These are phyloP conservation scores for Lonchura striata DNA, from an alignment of 2,113 vertebrate genomes.

Conservation along the genomic window DNA sequence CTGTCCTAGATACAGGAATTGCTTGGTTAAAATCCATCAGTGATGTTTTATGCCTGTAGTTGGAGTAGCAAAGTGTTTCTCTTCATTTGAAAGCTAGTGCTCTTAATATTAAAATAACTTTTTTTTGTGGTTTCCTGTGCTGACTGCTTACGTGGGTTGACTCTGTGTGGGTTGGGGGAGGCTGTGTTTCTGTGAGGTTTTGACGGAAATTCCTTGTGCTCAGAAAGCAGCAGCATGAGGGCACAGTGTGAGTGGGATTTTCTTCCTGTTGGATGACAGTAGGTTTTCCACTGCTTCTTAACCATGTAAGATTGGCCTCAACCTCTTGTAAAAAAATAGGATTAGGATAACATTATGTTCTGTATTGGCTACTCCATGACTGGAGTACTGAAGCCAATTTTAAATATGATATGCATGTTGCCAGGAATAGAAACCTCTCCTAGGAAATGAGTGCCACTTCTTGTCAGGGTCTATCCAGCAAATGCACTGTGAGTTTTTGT, in stretches of 20 bases:
- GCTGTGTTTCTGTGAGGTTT: background rate
- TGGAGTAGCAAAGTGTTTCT: background rate
- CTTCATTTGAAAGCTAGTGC: background rate
- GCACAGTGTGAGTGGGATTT: background rate
- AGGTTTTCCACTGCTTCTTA: background rate
- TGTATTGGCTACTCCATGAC: background rate
- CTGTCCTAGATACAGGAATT: background rate
- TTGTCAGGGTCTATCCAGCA: background rate
- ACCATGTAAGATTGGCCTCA: background rate
- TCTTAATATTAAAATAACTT: background rate
- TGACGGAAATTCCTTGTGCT: background rate
- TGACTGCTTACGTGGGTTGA: background rate
- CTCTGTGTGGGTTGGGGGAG: background rate
- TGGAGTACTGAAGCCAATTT: background rate
- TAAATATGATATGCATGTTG: background rate
- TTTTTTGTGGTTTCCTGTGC: background rate
- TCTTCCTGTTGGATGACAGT: background rate
- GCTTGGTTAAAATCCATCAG: background rate
- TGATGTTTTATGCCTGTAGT: background rate
- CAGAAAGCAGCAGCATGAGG: background rate
- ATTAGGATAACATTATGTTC: background rate
- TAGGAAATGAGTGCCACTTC: background rate
- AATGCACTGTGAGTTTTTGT: background rate
- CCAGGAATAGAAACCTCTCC: slow-evolving; percentile 8
- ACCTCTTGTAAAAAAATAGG: background rate